Base-by-base conservation (phyloP, 2,113 vertebrate genomes). In the Oryzias melastigma region DNA sequence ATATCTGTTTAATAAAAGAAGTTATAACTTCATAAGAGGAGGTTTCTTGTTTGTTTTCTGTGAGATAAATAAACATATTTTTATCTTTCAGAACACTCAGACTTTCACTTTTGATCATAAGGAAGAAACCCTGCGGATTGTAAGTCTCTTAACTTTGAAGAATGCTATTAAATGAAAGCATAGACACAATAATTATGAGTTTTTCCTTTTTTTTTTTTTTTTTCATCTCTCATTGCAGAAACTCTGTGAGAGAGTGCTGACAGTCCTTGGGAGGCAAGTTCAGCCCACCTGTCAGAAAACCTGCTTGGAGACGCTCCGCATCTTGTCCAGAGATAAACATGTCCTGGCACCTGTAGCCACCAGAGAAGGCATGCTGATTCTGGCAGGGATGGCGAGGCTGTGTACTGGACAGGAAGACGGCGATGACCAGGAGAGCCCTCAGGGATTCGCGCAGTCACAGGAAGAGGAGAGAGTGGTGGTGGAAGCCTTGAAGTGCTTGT, bases 401-500 rank as follows among this genome's bases (percentile, higher is more conserved):
- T 41, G 0, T 0, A n/a, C 73, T 0, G 51, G 24, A 12, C 74
- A 73, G 14, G 74, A 70, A 3, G 76, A 58, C 6, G 43, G 42
- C 5, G 58, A 75, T 15, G 29, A 70, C 16, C 51, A 68, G 47
- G 55, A 47, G 14, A 48, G 19, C 52, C 20, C 63, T 42, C 66
- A 81, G 58, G 82, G 82, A 8, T 90, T 90, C 46, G 85, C 90
- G 40, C 89, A 81, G 65, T 77, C 92, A 56, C 91, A 91, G 17
- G 94, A 91, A 45, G 91, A 94, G 71, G 93, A 93, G 80, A 91
- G 92, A 27, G 94, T 98, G 77, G 93, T 94, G 63, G 94, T 98
- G 82, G 97, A 99, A 89, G 95, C 97, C 15, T 88, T 99, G 58
- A 99, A 99, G 92, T 99, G 97, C 88, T 92, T 99, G 56, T 98